phyloP scores from a whole-genome alignment of 2,113 vertebrate species.

The Misgurnus anguillicaudatus region DNA sequence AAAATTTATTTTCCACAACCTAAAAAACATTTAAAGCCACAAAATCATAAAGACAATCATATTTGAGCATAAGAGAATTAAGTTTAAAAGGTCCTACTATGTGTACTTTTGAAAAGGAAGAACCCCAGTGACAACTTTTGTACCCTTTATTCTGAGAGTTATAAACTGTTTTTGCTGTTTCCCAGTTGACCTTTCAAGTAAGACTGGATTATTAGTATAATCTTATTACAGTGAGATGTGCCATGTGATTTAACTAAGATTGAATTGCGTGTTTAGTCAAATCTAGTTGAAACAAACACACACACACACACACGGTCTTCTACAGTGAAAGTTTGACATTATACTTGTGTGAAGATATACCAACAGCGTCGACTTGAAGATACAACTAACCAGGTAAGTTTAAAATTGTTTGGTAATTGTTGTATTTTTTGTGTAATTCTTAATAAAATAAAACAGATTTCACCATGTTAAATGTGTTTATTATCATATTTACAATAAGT shows the following conservation, averaged over 20 bases:
- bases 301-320: slow-evolving; percentile 19
- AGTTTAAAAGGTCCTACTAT: no score
- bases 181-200: slow-evolving; percentile 3
- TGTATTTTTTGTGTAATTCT: neutral
- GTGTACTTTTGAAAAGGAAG: no score
- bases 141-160: no score
- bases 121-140: no score
- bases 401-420: neutral
- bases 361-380: neutral
- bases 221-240: slow-evolving; percentile 67
- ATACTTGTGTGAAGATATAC: neutral
- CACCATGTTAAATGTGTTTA: no score
- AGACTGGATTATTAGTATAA: slow-evolving; percentile 68
- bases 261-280: slow-evolving; percentile 58
- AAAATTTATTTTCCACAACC: no score
- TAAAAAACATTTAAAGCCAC: no score
- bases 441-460: no score
- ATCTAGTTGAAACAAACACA: slow-evolving; percentile 41
- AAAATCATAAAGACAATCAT: no score
- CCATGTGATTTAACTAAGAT: slow-evolving; percentile 62
- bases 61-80: no score
- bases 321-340: neutral
- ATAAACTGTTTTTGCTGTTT: neutral
- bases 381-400: neutral
- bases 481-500: no score